Base-by-base conservation (phyloP, 2,797 vertebrate genomes). In the Syngnathus acus region DNA sequence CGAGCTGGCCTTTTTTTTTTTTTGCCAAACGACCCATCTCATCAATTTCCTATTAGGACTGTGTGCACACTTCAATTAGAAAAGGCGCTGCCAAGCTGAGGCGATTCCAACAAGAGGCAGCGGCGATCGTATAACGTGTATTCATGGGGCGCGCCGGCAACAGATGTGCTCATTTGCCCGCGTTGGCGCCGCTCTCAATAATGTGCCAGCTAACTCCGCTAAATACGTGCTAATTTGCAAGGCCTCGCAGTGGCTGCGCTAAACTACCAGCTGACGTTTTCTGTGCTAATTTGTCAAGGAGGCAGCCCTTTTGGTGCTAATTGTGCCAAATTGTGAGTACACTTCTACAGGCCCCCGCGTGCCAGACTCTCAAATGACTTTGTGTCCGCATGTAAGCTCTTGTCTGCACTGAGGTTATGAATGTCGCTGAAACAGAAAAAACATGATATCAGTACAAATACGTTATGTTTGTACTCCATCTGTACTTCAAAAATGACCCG, bases 211-310 rank as follows among this genome's bases (percentile, higher is more conserved):
- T 84, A 82, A 74, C 78, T 82, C 81, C 80, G 81, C 84, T 81
- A 86, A 86, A 83, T 80, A 80, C 71, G 79, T 77, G 86, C 84
- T 89, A 85, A 89, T 89, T 86, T 86, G 82, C 84, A 67, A 79
- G 79, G 48, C 67, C 83, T 85, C 74, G 71, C 79, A 78, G 87
- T 83, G 80, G 73, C 82, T 79, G 86, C 83, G 86, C 82, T 86
- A 85, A 89, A 86, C 84, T 80, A 79, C 80, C 80, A 65, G 66
- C 79, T 89, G 86, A 89, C 88, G 82, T 85, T 87, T 80, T 84
- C 78, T 83, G 86, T 86, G 86, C 82, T 89, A 86, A 89, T 89
- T 89, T 88, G 88, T 89, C 82, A 82, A 84, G 78, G 80, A 74
- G 83, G 82, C 86, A 81, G 83, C 80, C 75, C 74, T 87, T 88